A percentile compares a stretch with the other conserved stretches of the same genome.
Conservation (phyloP, 1,140 invertebrate species). For the Brachionus calyciflorus region DNA sequence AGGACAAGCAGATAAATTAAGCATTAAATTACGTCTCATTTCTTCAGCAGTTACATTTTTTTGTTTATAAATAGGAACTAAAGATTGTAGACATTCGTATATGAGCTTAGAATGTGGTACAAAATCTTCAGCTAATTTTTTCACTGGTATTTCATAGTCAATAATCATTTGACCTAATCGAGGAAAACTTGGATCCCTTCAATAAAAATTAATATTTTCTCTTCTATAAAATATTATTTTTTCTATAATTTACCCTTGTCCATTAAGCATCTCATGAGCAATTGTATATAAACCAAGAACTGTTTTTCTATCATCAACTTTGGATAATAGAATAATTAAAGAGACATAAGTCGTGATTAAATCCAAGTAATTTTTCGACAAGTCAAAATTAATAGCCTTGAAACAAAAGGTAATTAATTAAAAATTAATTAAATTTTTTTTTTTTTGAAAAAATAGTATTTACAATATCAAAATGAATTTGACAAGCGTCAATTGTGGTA, state of each 20-base stretch:
- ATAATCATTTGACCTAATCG: constrained; percentile 92
- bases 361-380: constrained; percentile 92
- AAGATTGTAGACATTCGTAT: constrained; percentile 35
- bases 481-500: constrained; percentile 95
- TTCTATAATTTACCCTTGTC: constrained; percentile 65
- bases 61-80: constrained; percentile 38
- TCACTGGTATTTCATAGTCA: constrained; percentile 91
- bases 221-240: neutral
- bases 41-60: constrained; percentile 26
- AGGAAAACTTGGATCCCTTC: constrained; percentile 83
- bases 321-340: constrained; percentile 89
- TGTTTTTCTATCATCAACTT: constrained; percentile 94
- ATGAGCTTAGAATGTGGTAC: constrained; percentile 77
- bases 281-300: constrained; percentile 94
- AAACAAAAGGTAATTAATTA: too few species aligned
- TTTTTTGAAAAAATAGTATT: constrained; percentile 55
- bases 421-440: constrained; percentile 37
- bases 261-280: constrained; percentile 91
- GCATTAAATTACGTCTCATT: neutral
- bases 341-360: constrained; percentile 87
- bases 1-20: constrained; percentile 84
- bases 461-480: constrained; percentile 86
- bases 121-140: constrained; percentile 94
- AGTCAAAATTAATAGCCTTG: constrained; percentile 85
- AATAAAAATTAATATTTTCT: constrained; percentile 35